Percentiles rank a stretch among this genome's conserved stretches.
phyloP scores from a whole-genome alignment of 2,888 invertebrate genomes.

The Chesias legatella region DNA sequence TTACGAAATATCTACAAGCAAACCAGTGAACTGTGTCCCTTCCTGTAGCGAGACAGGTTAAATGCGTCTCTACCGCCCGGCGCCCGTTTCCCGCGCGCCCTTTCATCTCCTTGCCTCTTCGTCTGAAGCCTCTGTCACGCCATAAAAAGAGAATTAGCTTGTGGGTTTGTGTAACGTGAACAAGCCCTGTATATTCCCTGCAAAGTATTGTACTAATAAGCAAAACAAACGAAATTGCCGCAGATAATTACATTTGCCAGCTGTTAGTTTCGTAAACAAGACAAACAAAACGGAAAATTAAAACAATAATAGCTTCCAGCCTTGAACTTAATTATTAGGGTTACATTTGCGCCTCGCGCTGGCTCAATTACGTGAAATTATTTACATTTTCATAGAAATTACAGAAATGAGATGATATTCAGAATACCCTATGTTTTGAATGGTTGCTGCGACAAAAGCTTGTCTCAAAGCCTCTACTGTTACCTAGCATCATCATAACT shows the following conservation, averaged over 20 bases:
- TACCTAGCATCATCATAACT: not conserved
- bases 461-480: too few relatives aligned
- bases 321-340: constrained; percentile 17
- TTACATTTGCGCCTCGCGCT: constrained; percentile 5
- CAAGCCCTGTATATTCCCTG: too few relatives aligned
- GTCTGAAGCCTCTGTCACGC: too few relatives aligned
- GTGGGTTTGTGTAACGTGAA: too few relatives aligned
- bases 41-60: too few relatives aligned
- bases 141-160: too few relatives aligned
- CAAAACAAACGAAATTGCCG: constrained; percentile 2
- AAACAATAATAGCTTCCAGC: constrained; percentile 14
- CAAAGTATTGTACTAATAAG: not conserved
- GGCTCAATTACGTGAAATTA: constrained; percentile 6
- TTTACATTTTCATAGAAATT: constrained; percentile 5
- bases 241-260: constrained; percentile 6
- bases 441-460: too few relatives aligned
- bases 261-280: constrained; percentile 7
- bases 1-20: too few relatives aligned
- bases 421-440: not conserved
- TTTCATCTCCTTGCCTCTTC: too few relatives aligned
- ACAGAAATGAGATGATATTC: constrained; percentile 1
- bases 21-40: too few relatives aligned
- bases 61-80: too few relatives aligned
- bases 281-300: constrained; percentile 15
- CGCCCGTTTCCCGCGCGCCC: too few relatives aligned